Evolutionary conservation across 2,888 invertebrate species (phyloP).

Genomic region (Lamellibrachia columna): DNA sequence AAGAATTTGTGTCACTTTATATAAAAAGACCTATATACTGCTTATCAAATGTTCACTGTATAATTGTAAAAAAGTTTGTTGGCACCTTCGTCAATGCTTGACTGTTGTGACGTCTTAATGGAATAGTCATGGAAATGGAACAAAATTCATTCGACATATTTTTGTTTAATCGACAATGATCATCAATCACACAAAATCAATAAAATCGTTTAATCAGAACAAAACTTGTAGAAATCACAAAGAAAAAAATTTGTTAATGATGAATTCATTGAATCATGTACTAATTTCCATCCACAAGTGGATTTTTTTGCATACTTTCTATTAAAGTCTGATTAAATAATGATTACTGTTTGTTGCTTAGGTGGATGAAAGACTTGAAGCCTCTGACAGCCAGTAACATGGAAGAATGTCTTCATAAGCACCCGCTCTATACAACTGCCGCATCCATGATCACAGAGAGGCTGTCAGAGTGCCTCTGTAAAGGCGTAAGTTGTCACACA

Average conservation of each 20-base stretch:
- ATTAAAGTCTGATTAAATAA: not conserved
- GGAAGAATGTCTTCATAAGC: slow-evolving; percentile 47
- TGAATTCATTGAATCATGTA: not conserved
- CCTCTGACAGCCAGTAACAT: slow-evolving; percentile 47
- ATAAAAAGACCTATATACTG: too few relatives aligned
- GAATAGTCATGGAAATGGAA: too few relatives aligned
- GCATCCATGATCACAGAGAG: slow-evolving; percentile 49
- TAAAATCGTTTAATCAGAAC: not conserved
- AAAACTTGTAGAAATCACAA: not conserved
- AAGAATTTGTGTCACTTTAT: too few relatives aligned
- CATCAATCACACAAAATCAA: too few relatives aligned
- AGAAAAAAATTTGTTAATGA: not conserved
- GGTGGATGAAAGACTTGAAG: slow-evolving; percentile 53
- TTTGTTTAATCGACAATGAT: too few relatives aligned
- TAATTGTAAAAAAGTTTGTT: too few relatives aligned
- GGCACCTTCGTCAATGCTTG: too few relatives aligned
- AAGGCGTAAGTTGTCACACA: not conserved
- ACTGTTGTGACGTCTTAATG: too few relatives aligned
- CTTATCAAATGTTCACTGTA: too few relatives aligned
- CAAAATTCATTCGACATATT: too few relatives aligned
- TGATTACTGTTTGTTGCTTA: slow-evolving; percentile 32
- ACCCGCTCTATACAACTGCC: slow-evolving; percentile 52
- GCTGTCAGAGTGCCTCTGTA: slow-evolving; percentile 46
- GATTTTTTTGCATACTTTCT: not conserved
- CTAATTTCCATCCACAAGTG: not conserved